Evolutionary conservation across 1,140 invertebrate genomes (phyloP).

Genomic region (Antheraea pernyi): DNA sequence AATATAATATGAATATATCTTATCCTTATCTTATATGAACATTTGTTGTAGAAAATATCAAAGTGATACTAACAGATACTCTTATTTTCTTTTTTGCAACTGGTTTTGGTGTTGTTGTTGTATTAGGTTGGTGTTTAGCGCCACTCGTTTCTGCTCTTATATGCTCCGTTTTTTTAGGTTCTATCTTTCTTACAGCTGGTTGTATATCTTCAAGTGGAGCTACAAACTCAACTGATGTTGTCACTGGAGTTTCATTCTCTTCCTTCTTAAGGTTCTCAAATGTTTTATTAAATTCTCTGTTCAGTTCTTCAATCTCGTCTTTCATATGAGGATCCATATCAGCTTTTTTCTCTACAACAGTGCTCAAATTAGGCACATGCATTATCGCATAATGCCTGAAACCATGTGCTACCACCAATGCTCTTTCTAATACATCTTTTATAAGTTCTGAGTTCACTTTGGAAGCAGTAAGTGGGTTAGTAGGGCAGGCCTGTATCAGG

Average conservation of each 20-base stretch:
- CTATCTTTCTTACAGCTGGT: slow-evolving; percentile 16
- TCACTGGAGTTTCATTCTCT: slow-evolving; percentile 27
- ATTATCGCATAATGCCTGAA: slow-evolving; percentile 60
- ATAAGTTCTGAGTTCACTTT: slow-evolving; percentile 46
- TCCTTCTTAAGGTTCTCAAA: slow-evolving; percentile 62
- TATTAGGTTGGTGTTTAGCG: neutral
- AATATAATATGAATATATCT: too few relatives aligned
- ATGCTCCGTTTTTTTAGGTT: slow-evolving; percentile 10
- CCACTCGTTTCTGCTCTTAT: neutral
- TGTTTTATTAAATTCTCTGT: slow-evolving; percentile 68
- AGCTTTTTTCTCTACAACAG: slow-evolving; percentile 31
- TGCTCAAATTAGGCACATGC: slow-evolving; percentile 51
- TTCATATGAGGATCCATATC: slow-evolving; percentile 57
- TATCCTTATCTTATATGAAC: too few relatives aligned
- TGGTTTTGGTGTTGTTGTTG: slow-evolving; percentile 42
- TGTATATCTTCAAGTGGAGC: slow-evolving; percentile 41
- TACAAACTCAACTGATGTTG: slow-evolving; percentile 28
- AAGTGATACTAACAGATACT: slow-evolving; percentile 53
- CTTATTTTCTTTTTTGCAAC: slow-evolving; percentile 64
- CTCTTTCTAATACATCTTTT: slow-evolving; percentile 60
- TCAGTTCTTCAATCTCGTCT: slow-evolving; percentile 66
- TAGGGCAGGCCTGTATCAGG: slow-evolving; percentile 64
- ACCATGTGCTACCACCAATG: slow-evolving; percentile 58
- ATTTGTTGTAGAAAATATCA: neutral
- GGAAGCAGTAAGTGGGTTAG: slow-evolving; percentile 49